phyloP scores from a whole-genome alignment of 2,797 vertebrate genomes.

The Tenualosa thibaudeaui region DNA sequence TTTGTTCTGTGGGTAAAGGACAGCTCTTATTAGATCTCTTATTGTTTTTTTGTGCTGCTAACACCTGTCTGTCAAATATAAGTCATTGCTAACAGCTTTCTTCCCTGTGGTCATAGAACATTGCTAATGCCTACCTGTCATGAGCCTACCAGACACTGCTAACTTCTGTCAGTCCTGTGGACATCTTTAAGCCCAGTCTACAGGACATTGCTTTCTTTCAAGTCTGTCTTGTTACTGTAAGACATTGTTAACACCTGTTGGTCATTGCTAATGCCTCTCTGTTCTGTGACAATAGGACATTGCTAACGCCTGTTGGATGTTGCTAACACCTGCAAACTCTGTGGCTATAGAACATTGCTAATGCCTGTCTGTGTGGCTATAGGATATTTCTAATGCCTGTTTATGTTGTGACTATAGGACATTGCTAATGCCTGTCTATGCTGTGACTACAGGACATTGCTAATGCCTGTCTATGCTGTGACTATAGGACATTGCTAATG shows the following conservation, averaged over 20 bases:
- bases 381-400: neutral
- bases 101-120: too few species aligned
- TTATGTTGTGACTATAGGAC: neutral
- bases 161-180: too few species aligned
- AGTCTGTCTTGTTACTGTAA: too few species aligned
- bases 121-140: too few species aligned
- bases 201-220: too few species aligned
- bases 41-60: slow-evolving; percentile 64
- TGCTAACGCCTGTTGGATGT: neutral
- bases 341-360: neutral
- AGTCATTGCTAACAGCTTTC: too few species aligned
- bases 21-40: too few species aligned
- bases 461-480: neutral
- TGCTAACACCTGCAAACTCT: neutral
- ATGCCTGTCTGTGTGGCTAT: neutral
- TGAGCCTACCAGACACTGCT: too few species aligned
- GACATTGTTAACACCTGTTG: too few species aligned
- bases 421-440: neutral
- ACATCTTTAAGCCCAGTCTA: too few species aligned
- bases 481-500: slow-evolving; percentile 84
- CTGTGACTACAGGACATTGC: neutral
- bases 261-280: neutral
- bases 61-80: slow-evolving; percentile 68
- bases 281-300: neutral
- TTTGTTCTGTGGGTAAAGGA: too few species aligned